Evolutionary conservation across 2,113 vertebrate species (phyloP).

Genomic region (Cyanoderma ruficeps): DNA sequence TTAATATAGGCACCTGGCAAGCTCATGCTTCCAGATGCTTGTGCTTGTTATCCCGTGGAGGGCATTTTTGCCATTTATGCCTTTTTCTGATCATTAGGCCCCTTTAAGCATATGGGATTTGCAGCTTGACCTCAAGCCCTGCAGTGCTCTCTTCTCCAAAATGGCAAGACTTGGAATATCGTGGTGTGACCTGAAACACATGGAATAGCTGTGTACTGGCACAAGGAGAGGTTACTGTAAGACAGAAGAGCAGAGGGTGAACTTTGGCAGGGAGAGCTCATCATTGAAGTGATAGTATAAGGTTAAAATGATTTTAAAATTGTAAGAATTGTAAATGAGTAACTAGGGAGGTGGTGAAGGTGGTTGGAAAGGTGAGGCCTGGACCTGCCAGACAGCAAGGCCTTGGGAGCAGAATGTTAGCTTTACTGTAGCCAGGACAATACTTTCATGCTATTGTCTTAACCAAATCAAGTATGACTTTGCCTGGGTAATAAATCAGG

Average conservation of each 20-base stretch:
- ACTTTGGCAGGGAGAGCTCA: background rate
- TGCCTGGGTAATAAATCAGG: no score
- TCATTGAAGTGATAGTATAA: background rate
- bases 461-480: no score
- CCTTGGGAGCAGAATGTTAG: no score
- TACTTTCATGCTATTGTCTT: no score
- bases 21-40: background rate
- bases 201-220: background rate
- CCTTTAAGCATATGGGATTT: background rate
- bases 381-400: no score
- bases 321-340: no score
- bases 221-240: background rate
- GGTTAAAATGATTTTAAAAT: no score
- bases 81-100: background rate
- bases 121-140: background rate
- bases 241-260: background rate
- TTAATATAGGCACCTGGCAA: constrained; percentile 19
- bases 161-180: background rate
- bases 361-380: no score
- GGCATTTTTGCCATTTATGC: background rate
- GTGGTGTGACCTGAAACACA: background rate
- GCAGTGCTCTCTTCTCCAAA: background rate
- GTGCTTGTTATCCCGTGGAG: background rate
- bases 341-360: no score
- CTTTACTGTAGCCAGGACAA: no score